phyloP scores from a whole-genome alignment of 2,113 vertebrate species.

The Cololabis saira region DNA sequence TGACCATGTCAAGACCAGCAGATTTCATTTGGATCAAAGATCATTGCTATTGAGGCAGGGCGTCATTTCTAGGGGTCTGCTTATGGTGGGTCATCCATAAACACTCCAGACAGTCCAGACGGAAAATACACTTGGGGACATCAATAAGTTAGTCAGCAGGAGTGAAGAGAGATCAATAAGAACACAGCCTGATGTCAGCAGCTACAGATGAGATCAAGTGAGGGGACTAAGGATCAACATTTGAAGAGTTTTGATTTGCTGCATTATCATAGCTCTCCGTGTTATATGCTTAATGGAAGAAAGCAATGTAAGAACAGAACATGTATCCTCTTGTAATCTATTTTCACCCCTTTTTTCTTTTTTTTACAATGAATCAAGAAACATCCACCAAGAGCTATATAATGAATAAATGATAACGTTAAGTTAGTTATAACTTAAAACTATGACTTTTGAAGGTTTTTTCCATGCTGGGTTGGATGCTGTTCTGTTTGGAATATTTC shows the following conservation, averaged over 20 bases:
- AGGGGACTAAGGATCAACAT: constrained; percentile 4
- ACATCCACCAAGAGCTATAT: no score
- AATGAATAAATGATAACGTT: no score
- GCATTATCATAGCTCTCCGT: background rate
- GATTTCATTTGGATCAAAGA: no score
- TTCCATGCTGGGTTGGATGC: no score
- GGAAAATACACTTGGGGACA: constrained; percentile 74
- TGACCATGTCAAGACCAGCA: no score
- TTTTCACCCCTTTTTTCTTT: no score
- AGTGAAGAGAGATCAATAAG: constrained; percentile 58
- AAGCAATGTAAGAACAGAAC: background rate
- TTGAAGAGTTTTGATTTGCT: constrained; percentile 20
- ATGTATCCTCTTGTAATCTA: background rate
- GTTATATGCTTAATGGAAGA: background rate
- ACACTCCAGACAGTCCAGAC: constrained; percentile 66
- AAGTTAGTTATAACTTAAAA: no score
- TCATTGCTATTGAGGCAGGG: no score
- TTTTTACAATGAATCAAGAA: no score
- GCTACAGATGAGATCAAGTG: constrained; percentile 51
- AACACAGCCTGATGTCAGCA: constrained; percentile 58
- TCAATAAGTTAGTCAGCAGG: constrained; percentile 64
- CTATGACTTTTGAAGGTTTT: no score
- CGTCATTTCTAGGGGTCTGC: no score
- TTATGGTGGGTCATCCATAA: constrained; percentile 57
- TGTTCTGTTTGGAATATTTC: no score